Evolutionary conservation across 1,140 invertebrate species (phyloP), one percentile per base, ranked within the genome.

Genomic region (Lordiphosa stackelbergi): DNA sequence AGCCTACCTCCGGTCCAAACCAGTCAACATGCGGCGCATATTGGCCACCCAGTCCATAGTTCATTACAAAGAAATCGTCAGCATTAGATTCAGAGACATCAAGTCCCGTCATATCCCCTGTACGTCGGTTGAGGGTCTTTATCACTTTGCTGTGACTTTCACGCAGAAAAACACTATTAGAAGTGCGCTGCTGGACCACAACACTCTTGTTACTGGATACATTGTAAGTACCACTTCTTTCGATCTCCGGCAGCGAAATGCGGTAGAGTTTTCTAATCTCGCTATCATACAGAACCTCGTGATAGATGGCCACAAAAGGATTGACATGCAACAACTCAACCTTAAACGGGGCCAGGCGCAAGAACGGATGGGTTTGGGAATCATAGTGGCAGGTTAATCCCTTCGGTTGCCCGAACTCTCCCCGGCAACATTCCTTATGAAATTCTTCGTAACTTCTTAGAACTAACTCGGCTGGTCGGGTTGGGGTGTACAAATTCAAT

Each of bases 11-110:
- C 4, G 13, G n/a, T 22, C 36, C 45, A 48, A 56, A 48, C 11
- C 12, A 48, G 24, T 56, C 54, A 10, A 0, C 3, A 56, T 56
- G 54, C 10, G 54, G 34, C 12, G n/a, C 2, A 48, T 38, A 56
- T 6, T 48, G 45, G n/a, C 22, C 54, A 12, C 45, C 54, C 12
- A 40, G 7, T 2, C 36, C 54, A 22, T 56, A 56, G 28, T 56
- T 56, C 5, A 56, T 13, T 11, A 56, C 36, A 7, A 10, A 35
- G 11, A 56, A 31, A 2, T 10, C 5, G 31, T 56, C 54, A 8
- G 43, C 37, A 24, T 36, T 24, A n/a, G 2, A 4, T 24, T 4
- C 2, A 1, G 5, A 0, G 11, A 46, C 43, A 19, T 34, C 12
- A 3, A 56, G 24, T 2, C 13, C 24, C 11, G 54, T 48, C 54